phyloP scores from a whole-genome alignment of 1,140 invertebrate species.

The Holotrichia oblita region DNA sequence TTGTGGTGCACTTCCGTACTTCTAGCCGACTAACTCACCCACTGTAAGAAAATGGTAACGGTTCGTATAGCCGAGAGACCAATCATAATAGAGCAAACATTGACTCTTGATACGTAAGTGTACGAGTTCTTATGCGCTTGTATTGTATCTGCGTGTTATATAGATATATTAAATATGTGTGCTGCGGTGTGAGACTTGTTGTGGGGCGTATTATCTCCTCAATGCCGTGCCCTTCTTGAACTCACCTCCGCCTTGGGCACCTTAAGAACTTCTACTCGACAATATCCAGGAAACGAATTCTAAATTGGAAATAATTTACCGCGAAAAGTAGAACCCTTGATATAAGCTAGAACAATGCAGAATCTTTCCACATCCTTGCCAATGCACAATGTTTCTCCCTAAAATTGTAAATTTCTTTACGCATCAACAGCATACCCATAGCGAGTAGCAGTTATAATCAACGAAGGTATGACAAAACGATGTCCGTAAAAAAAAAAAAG shows the following conservation, averaged over 20 bases:
- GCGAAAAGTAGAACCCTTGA: slow-evolving; percentile 6
- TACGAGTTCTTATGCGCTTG: neutral
- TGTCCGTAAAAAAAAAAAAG: neutral
- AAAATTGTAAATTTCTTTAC: neutral
- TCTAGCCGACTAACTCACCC: slow-evolving; percentile 28
- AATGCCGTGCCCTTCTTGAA: slow-evolving; percentile 34
- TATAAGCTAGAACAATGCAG: neutral
- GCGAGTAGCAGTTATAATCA: neutral
- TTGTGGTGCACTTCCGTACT: slow-evolving; percentile 30
- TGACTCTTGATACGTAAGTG: slow-evolving; percentile 27
- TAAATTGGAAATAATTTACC: slow-evolving; percentile 25
- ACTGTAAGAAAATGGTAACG: slow-evolving; percentile 33
- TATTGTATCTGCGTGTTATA: slow-evolving; percentile 2
- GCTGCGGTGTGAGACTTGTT: neutral
- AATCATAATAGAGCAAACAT: slow-evolving; percentile 37
- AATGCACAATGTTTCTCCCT: neutral
- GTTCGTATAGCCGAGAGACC: slow-evolving; percentile 34
- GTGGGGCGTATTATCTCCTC: slow-evolving; percentile 26
- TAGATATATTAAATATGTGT: slow-evolving; percentile 20
- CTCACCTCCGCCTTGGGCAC: slow-evolving; percentile 15
- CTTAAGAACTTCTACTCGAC: neutral
- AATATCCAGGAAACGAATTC: neutral
- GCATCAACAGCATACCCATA: neutral
- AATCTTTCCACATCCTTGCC: neutral
- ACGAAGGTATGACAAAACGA: neutral